These are phyloP conservation scores for Lophotis ruficrista DNA, from an alignment of 2,113 vertebrate species.

Conservation along the genomic window DNA sequence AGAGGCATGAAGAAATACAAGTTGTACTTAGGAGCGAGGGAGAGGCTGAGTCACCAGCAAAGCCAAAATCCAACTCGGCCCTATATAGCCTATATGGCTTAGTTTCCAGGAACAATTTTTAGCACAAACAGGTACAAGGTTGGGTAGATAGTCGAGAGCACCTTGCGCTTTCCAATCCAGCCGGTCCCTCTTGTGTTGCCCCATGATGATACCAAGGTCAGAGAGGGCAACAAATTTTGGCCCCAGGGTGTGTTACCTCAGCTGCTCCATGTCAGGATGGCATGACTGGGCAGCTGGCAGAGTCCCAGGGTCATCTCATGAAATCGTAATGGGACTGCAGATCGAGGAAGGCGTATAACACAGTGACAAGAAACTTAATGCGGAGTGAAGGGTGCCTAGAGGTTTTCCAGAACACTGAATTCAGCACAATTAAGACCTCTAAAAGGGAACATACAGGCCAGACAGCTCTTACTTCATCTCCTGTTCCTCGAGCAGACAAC, in stretches of 20 bases:
- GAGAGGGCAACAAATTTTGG: neutral
- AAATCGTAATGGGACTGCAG: neutral
- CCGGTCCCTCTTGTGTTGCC: neutral
- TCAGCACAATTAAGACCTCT: neutral
- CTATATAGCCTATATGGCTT: neutral
- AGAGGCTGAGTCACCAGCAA: neutral
- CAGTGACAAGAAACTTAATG: neutral
- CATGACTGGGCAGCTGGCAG: neutral
- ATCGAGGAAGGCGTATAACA: neutral
- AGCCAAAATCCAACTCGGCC: neutral
- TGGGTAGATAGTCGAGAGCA: fast-evolving
- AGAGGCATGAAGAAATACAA: neutral
- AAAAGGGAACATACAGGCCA: neutral
- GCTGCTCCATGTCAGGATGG: neutral
- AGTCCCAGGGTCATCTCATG: neutral
- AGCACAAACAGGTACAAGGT: fast-evolving
- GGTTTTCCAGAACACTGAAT: constrained; percentile 32
- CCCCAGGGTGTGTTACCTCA: neutral
- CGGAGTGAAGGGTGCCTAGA: constrained; percentile 32
- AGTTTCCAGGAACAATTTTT: neutral
- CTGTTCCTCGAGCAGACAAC: neutral
- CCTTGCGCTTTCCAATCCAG: neutral
- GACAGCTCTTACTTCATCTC: neutral
- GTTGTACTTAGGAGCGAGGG: neutral
- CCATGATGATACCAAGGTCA: neutral